Conservation (phyloP, 2,113 vertebrate species). For the Antechinus stuartii region DNA sequence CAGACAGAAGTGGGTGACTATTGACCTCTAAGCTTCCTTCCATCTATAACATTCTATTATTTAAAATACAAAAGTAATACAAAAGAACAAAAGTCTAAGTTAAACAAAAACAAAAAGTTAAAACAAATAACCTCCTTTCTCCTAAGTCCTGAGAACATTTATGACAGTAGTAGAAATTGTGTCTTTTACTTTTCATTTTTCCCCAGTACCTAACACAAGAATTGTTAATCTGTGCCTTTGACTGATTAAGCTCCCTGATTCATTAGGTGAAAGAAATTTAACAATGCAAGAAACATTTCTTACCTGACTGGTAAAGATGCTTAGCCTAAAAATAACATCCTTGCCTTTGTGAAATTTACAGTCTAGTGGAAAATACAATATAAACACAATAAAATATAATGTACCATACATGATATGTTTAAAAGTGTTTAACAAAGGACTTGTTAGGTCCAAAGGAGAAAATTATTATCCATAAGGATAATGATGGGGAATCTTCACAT, state of each 20-base stretch:
- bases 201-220: background rate
- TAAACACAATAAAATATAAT: background rate
- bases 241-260: background rate
- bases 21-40: background rate
- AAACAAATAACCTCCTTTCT: background rate
- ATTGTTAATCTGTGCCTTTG: background rate
- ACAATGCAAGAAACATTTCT: background rate
- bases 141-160: background rate
- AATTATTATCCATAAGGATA: background rate
- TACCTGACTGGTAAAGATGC: too few species aligned
- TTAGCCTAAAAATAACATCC: background rate
- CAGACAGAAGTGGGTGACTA: background rate
- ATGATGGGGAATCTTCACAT: background rate
- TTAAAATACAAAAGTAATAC: background rate
- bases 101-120: background rate
- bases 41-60: background rate
- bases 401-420: background rate
- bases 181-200: background rate
- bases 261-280: background rate
- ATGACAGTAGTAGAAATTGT: background rate
- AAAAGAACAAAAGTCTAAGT: background rate
- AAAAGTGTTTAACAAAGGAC: background rate
- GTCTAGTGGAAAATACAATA: background rate
- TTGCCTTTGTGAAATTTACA: background rate
- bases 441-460: background rate